Evolutionary conservation across 1,140 invertebrate genomes (phyloP), one percentile per base, ranked within the genome.

Genomic region (Bombus impatiens): DNA sequence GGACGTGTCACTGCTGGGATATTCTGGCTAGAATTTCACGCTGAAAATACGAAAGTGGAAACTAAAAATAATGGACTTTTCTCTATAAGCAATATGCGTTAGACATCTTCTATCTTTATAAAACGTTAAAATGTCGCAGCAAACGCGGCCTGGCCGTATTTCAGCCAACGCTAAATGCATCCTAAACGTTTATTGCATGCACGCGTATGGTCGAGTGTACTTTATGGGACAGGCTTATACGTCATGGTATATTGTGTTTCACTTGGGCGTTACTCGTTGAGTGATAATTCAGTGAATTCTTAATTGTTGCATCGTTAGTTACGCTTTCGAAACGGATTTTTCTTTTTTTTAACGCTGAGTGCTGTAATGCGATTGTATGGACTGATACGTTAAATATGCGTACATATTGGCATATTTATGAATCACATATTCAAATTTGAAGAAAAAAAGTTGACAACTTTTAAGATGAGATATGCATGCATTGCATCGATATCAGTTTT

Each of bases 161-260:
- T 84, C 37, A 78, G 42, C 35, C 6, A 35, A 32, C 9, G 15
- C 59, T 40, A 44, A 84, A 76, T 59, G 62, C 18, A n/a, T 35
- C 32, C 47, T 78, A 53, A 84, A 84, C 82, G 47, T 78, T 84
- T 84, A 84, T 78, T 83, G 74, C 62, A 8, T 68, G 82, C n/a
- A 70, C n/a, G 15, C 75, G 82, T 78, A 32, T 22, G 42, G 35
- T 5, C 12, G 47, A 59, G 42, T 37, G 25, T 28, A 35, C 32
- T 84, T 59, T 68, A 57, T 53, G 44, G 62, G 32, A 57, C 74
- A 67, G n/a, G 44, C 22, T 25, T 35, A 47, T 67, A 25, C 25
- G 15, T 62, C 32, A 44, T 8, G 32, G 22, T n/a, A 57, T 76
- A 62, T 47, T 82, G 32, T 37, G 40, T 42, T 15, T 57, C 9